phyloP scores from a whole-genome alignment of 2,888 invertebrate species.

The Dastarcus helophoroides region DNA sequence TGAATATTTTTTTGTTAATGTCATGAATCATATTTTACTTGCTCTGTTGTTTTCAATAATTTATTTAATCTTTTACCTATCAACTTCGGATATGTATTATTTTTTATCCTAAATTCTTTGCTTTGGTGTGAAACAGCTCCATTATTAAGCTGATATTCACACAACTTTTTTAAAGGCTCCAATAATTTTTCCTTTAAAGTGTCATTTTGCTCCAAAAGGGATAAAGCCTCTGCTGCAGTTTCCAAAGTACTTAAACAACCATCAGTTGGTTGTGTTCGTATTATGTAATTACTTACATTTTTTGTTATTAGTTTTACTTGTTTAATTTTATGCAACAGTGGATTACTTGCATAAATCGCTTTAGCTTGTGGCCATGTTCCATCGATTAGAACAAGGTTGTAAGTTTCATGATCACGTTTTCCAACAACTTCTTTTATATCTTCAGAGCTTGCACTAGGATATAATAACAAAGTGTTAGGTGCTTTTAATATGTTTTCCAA shows the following conservation, averaged over 20 bases:
- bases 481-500: conserved; percentile 54
- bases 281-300: conserved; percentile 74
- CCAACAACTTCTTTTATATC: conserved; percentile 48
- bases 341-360: conserved; percentile 77
- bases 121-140: conserved; percentile 91
- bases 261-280: conserved; percentile 87
- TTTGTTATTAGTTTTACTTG: conserved; percentile 71
- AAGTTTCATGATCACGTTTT: conserved; percentile 35
- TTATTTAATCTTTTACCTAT: conserved; percentile 67
- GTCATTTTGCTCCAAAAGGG: conserved; percentile 60
- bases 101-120: conserved; percentile 76
- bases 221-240: conserved; percentile 69
- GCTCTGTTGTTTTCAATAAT: conserved; percentile 37
- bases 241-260: conserved; percentile 85
- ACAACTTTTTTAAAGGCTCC: conserved; percentile 70
- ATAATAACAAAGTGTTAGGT: conserved; percentile 63
- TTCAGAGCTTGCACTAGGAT: conserved; percentile 66
- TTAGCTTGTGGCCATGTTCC: conserved; percentile 96
- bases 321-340: conserved; percentile 57
- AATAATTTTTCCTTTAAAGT: conserved; percentile 56
- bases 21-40: too few species aligned
- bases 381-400: conserved; percentile 77
- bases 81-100: conserved; percentile 65
- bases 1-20: too few species aligned
- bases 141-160: conserved; percentile 77